Percentiles rank a stretch among this genome's conserved stretches.
Conservation (phyloP, 2,113 vertebrate genomes). For the Malaclemys terrapin region DNA sequence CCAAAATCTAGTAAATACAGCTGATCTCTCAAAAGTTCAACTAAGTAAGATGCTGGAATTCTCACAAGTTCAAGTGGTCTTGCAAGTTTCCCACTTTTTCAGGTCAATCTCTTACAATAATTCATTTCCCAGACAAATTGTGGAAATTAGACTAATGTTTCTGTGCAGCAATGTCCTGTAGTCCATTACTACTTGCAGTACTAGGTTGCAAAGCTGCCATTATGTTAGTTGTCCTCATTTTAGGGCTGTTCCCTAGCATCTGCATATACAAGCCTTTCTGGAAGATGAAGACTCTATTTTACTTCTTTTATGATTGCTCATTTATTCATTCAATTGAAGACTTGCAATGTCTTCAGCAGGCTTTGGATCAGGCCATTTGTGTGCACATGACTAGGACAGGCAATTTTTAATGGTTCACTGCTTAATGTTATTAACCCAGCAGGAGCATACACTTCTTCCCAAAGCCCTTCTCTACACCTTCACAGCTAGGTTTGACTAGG, state of each 20-base stretch:
- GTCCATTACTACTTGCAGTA: neutral
- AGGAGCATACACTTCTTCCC: neutral
- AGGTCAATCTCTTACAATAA: neutral
- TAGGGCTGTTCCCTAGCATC: slow-evolving; percentile 15
- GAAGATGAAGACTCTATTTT: neutral
- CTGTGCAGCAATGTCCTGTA: neutral
- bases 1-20: neutral
- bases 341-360: too few relatives aligned
- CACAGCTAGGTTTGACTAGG: neutral
- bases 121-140: neutral
- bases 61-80: neutral
- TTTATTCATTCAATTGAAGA: neutral
- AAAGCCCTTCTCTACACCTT: neutral
- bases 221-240: neutral
- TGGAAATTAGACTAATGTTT: neutral
- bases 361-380: too few relatives aligned
- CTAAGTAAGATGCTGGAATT: neutral
- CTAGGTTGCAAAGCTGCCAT: neutral
- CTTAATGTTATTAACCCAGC: neutral
- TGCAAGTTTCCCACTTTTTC: neutral
- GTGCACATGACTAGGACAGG: too few relatives aligned
- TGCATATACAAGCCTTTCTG: neutral
- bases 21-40: neutral
- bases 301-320: neutral
- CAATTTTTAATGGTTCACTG: neutral